Evolutionary conservation across 2,797 vertebrate species (phyloP).

Genomic region (Poecile montanus): DNA sequence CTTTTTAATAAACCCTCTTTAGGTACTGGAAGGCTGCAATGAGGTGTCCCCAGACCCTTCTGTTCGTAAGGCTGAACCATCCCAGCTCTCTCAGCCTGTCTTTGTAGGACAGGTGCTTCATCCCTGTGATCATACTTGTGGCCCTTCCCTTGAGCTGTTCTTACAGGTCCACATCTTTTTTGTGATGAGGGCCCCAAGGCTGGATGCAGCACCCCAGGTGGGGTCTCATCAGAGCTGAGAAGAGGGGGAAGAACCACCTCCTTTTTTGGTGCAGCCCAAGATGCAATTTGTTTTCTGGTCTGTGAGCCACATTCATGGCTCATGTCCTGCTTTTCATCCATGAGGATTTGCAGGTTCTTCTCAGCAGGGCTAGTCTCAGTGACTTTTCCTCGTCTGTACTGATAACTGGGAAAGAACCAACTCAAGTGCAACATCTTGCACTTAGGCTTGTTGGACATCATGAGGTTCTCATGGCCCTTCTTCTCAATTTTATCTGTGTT

Average conservation of each 20-base stretch:
- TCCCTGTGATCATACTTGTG: too few species aligned
- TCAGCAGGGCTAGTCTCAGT: not conserved
- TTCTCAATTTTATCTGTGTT: not conserved
- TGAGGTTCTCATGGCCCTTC: not conserved
- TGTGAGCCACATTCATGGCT: not conserved
- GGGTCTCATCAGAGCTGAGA: not conserved
- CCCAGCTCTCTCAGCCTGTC: not conserved
- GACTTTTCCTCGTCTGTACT: not conserved
- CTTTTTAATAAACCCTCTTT: not conserved
- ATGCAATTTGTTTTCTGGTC: fast-evolving
- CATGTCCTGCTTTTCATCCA: not conserved
- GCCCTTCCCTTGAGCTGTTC: not conserved
- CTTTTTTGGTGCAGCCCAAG: not conserved
- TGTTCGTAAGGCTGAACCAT: not conserved
- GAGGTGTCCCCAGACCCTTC: not conserved
- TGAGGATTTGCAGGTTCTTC: not conserved
- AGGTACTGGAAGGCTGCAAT: not conserved
- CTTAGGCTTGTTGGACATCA: not conserved
- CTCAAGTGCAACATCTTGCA: not conserved
- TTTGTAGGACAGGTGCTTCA: not conserved
- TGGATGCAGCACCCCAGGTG: not conserved
- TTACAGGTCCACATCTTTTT: not conserved
- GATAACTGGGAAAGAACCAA: not conserved
- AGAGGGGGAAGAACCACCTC: not conserved
- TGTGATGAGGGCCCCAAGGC: not conserved